Percentiles rank a stretch among this genome's conserved stretches.
Conservation (phyloP, 2,113 vertebrate genomes). For the Anoplopoma fimbria region DNA sequence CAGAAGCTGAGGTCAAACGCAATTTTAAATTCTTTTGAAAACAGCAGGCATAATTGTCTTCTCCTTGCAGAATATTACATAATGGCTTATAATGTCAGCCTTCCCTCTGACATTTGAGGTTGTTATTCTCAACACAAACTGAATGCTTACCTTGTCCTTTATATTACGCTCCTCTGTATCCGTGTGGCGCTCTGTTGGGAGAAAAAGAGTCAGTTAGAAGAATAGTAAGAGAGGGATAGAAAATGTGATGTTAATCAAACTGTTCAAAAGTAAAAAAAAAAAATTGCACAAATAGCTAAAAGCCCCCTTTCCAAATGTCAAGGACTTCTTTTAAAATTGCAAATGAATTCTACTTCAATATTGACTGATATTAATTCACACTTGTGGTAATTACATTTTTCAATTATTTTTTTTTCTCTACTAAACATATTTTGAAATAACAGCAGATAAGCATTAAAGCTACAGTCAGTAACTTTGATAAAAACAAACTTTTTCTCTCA, state of each 20-base stretch:
- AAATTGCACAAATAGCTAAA: neutral
- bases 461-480: no score
- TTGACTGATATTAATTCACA: neutral
- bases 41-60: neutral
- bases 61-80: neutral
- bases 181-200: slow-evolving; percentile 39
- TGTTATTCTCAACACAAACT: neutral
- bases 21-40: slow-evolving; percentile 1
- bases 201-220: neutral
- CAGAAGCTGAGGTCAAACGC: neutral
- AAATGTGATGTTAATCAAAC: neutral
- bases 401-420: no score
- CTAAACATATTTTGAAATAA: neutral
- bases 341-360: neutral
- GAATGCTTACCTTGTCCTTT: slow-evolving; percentile 56
- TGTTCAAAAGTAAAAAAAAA: neutral
- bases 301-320: neutral
- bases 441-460: neutral
- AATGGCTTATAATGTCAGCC: slow-evolving; percentile 7
- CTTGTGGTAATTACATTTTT: neutral
- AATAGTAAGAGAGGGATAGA: neutral
- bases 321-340: neutral
- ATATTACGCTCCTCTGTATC: slow-evolving; percentile 13
- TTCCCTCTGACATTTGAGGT: slow-evolving; percentile 15
- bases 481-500: no score